Conservation (phyloP, 2,797 vertebrate species). For the Gadopsis marmoratus region DNA sequence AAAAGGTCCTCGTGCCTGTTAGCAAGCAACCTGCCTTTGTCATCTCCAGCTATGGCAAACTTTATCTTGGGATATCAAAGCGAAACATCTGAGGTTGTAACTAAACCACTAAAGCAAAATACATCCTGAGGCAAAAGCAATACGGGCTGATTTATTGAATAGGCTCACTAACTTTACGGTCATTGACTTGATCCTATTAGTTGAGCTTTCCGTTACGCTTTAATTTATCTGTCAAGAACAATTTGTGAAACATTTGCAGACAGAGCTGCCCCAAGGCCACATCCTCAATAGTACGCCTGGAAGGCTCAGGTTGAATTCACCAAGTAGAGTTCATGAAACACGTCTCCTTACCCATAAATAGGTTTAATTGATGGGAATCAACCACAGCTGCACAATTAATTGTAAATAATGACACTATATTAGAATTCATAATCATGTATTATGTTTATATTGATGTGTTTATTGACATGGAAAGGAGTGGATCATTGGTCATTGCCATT, state of each 20-base stretch:
- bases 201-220: constrained; percentile 5
- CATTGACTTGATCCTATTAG: constrained; percentile 41
- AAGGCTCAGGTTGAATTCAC: neutral
- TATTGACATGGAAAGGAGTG: neutral
- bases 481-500: no score
- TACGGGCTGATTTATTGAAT: constrained; percentile 23
- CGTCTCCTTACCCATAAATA: neutral
- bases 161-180: constrained; percentile 8
- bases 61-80: neutral
- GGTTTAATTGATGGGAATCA: neutral
- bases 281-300: neutral
- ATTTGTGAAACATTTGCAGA: constrained; percentile 17
- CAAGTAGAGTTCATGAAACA: neutral
- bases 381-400: neutral
- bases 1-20: constrained; percentile 56
- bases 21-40: constrained; percentile 40
- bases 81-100: constrained; percentile 1
- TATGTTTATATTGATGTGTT: neutral
- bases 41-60: neutral
- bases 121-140: constrained; percentile 13
- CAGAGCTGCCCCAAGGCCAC: neutral
- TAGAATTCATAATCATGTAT: neutral
- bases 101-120: constrained; percentile 6
- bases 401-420: neutral
- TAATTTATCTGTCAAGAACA: constrained; percentile 15